Conservation (phyloP, 2,113 vertebrate genomes). For the Columbina picui region DNA sequence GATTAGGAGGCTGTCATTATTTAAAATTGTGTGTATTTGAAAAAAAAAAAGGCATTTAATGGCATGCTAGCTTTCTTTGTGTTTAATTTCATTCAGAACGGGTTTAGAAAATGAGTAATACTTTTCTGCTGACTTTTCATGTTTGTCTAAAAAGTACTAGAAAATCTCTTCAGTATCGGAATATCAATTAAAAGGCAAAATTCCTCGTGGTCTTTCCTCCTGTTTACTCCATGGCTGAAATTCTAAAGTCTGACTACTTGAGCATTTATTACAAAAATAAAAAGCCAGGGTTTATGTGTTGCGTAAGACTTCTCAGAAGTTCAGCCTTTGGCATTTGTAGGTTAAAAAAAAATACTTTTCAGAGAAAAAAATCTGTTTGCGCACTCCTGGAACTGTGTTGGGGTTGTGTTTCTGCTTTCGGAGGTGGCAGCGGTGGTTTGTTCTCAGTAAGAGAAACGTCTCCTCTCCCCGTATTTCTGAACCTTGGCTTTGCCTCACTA, state of each 20-base stretch:
- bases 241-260: not conserved
- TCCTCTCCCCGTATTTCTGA: rapidly evolving
- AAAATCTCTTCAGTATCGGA: not conserved
- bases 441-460: not conserved
- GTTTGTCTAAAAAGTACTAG: not conserved
- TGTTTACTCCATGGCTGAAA: not conserved
- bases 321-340: not conserved
- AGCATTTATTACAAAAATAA: not conserved
- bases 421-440: not conserved
- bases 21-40: not conserved
- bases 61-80: not conserved
- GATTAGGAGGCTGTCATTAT: not conserved
- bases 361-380: not conserved
- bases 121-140: not conserved
- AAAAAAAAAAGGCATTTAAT: not conserved
- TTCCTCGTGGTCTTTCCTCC: not conserved
- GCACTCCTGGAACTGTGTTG: rapidly evolving
- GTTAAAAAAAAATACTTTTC: not conserved
- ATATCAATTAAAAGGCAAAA: not conserved
- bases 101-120: not conserved
- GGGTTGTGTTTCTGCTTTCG: not conserved
- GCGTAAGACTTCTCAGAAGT: not conserved
- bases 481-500: not conserved
- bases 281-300: not conserved
- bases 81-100: not conserved